phyloP scores from a whole-genome alignment of 2,797 vertebrate species.

The Lepilemur septentrionalis region DNA sequence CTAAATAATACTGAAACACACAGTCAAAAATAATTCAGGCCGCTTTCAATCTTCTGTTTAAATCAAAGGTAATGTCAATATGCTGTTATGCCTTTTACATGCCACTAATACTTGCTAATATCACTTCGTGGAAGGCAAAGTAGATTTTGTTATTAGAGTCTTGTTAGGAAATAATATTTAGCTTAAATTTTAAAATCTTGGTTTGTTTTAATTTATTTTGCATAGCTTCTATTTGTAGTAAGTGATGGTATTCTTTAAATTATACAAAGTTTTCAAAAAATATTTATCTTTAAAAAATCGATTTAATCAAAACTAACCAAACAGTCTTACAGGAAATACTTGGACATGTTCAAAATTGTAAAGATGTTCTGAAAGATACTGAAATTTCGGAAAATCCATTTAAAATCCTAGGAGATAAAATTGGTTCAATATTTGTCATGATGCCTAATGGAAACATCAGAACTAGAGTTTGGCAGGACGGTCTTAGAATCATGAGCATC shows the following conservation, averaged over 20 bases:
- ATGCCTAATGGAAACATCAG: neutral
- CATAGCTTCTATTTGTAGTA: neutral
- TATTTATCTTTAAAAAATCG: neutral
- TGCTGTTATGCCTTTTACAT: neutral
- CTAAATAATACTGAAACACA: neutral
- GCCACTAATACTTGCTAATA: neutral
- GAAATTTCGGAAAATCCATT: neutral
- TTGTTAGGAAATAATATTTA: neutral
- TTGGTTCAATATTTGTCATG: neutral
- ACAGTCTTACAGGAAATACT: neutral
- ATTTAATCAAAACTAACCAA: neutral
- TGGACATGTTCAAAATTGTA: neutral
- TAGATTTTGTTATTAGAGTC: neutral
- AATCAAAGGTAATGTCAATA: neutral
- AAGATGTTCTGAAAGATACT: neutral
- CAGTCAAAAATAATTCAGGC: neutral
- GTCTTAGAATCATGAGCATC: neutral
- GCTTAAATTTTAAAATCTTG: neutral
- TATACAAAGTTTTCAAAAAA: neutral
- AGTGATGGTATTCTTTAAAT: neutral
- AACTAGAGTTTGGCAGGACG: neutral
- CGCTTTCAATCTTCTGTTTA: neutral
- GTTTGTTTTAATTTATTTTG: neutral
- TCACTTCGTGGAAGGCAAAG: neutral
- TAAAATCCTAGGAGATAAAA: neutral